phyloP scores from a whole-genome alignment of 2,113 vertebrate genomes.

The Megalops atlanticus region DNA sequence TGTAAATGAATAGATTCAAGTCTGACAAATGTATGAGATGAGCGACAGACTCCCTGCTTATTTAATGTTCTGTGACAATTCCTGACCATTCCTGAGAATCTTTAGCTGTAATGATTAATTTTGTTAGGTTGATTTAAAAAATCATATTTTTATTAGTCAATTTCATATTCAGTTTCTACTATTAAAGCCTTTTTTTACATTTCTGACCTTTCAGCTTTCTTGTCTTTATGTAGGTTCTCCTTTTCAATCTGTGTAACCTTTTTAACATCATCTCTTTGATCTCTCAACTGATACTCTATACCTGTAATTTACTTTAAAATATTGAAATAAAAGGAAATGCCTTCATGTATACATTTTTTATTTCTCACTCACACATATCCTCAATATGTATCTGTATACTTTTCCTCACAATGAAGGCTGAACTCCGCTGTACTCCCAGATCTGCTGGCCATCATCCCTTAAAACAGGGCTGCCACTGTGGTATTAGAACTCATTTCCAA shows the following conservation, averaged over 20 bases:
- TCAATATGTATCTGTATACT: no score
- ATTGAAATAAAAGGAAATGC: no score
- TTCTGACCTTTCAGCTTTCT: neutral
- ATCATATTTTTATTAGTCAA: neutral
- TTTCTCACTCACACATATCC: no score
- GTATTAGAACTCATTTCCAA: no score
- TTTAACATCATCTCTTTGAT: neutral
- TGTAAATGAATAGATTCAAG: neutral
- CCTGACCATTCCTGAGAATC: slow-evolving; percentile 69
- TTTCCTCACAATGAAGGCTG: no score
- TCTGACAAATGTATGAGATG: neutral
- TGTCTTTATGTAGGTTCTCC: neutral
- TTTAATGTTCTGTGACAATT: slow-evolving; percentile 30
- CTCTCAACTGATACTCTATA: neutral
- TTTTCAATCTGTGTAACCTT: neutral
- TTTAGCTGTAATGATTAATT: neutral
- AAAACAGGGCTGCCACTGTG: no score
- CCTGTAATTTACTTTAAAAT: neutral
- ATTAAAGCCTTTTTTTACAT: no score
- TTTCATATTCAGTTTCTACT: no score
- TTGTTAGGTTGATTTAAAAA: no score
- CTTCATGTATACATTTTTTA: no score
- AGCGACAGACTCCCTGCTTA: neutral
- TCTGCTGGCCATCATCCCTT: no score
- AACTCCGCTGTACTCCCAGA: no score